Evolutionary conservation across 2,888 invertebrate species (phyloP), one percentile per base, ranked within the genome.

Genomic region (Plagiodera versicolora): DNA sequence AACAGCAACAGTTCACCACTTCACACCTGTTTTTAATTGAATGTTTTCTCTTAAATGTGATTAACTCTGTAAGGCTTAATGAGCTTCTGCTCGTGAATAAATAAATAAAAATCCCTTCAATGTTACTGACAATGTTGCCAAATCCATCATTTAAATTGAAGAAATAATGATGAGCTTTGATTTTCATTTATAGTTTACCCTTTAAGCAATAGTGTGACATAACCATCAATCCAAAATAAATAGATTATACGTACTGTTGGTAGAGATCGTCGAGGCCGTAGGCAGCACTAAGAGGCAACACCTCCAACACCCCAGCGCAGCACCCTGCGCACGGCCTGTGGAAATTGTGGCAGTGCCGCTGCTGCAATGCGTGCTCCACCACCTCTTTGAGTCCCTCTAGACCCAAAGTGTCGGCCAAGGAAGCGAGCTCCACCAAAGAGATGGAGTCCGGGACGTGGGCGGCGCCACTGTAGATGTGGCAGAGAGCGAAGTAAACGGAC

Each of bases 391-490:
- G 83, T 0, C 95, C 95, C 78, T 95, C 95, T 18, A 97, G 80
- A 6, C 94, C 91, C 55, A 96, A 82, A 87, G 95, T 90, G 79
- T 96, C 95, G 0, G 95, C 92, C 56, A 96, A 80, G 0, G 94
- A 91, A 0, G 95, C 91, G 66, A 96, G 79, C 78, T 95, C 95
- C 61, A 92, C 89, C 50, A 95, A 86, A 77, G 90, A 91, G 66
- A 95, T 90, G 1, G 90, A 88, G 70, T 92, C 92, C 0, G 95
- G 94, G 57, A 97, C 90, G 70, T 91, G 89, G 35, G 92, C 91
- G 24, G 93, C 89, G 1, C 97, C 97, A 61, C 96, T 95, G 76
- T 98, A 98, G 67, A 98, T 92, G 78, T 96, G 96, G 71, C 94
- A 92, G 61, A 98, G 81, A 0, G 94, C 91, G 81, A 96, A 96